Evolutionary conservation across 64 coral and sea anemone genomes (phyloP), one percentile per base, ranked within the genome.

Genomic region (Dendronephthya gigantea): DNA sequence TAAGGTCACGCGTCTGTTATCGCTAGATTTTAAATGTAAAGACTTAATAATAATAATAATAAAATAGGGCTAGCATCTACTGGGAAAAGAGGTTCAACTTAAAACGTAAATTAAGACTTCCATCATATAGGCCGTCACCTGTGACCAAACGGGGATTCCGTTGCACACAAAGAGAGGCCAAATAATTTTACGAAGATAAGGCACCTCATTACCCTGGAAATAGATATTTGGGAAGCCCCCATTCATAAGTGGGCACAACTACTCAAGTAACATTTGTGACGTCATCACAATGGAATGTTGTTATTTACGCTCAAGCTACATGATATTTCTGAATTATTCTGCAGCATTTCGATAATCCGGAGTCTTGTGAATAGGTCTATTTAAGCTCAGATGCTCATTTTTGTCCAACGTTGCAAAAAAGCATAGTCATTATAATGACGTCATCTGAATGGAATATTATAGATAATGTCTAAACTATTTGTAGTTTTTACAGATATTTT

Each of bases 281-380:
- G 69, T 76, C 69, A 76, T 76, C 69, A 76, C 1, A 76, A 76
- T 76, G 69, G 69, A 76, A 76, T 76, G 3, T 76, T 34, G 35
- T 30, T 37, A 76, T 76, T 76, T 27, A 76, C 69, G 28, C 2
- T 37, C 12, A 25, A 15, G 3, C 17, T 76, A 76, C 17, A 16
- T 16, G 69, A 2, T 76, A 37, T 76, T 76, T 37, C 69, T 16
- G 69, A 76, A 31, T 31, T 66, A 66, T 66, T 76, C 34, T 16
- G 16, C 69, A 5, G 12, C 35, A 30, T 33, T 76, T 4, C 69
- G n/a, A 16, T 76, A 76, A 3, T 76, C 23, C 4, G 35, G 3
- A 16, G 69, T 76, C 31, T 76, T 37, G 23, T 8, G 35, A 34
- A 37, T 31, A 16, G 2, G 12, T 28, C 3, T 76, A 37, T 76